Evolutionary conservation across 2,888 invertebrate species (phyloP), one percentile per base, ranked within the genome.

Genomic region (Diabrotica balteata): DNA sequence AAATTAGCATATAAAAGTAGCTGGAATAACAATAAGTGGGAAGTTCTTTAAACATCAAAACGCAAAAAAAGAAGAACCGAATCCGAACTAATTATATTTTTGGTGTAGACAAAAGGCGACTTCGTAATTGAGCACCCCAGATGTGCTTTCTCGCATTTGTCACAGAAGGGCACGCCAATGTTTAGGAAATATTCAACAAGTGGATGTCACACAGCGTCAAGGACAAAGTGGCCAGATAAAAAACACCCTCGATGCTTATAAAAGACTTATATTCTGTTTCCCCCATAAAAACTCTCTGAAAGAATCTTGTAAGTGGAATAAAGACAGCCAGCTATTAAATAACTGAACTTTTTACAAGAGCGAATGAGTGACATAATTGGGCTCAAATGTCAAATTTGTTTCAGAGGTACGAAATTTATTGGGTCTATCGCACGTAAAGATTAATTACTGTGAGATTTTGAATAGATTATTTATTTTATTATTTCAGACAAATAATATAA

Each of bases 151-250:
- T 32, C 32, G 32, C 32, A 32, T 32, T 32, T 32, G 32, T 32
- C 32, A 32, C 32, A 32, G 32, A 32, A 32, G 32, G 59, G 60
- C 55, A 58, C 69, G 69, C 66, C 63, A 58, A 69, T 69, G 69
- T 49, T 53, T 17, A 44, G 72, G 77, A 75, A 78, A 79, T 77
- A 77, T 78, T 78, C 82, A 82, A 82, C 82, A 82, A 82, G 82
- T 82, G 81, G 80, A 81, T 83, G 83, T 82, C 83, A 82, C 81
- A 81, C 79, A 80, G 81, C 81, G 80, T 82, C 79, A 83, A 74
- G 81, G 82, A 83, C 82, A 82, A 83, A 84, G 82, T 84, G 82
- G 81, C 82, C 80, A 80, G 83, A 84, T 84, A 84, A 83, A 83
- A 83, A 83, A 82, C 82, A 81, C 82, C 84, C 83, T 79, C 80